Evolutionary conservation across 2,888 invertebrate species (phyloP), one percentile per base, ranked within the genome.

Genomic region (Ennomos fuscantarius): DNA sequence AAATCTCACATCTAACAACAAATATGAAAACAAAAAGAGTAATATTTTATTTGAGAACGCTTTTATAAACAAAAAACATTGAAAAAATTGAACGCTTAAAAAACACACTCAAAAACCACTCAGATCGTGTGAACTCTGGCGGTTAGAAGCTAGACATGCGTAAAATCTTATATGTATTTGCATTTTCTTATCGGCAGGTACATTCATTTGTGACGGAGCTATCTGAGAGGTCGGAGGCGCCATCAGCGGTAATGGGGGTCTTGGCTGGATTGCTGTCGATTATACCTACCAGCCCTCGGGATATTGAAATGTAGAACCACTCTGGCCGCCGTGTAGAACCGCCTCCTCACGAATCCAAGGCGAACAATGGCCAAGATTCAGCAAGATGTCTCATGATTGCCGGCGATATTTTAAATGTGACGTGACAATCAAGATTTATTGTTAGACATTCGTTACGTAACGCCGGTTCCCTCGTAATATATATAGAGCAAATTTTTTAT

Each of bases 231-330:
- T 78, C 78, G 77, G 72, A 66, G 61, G 59, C 60, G 76, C 82
- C 79, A 87, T 87, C 86, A 83, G 70, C 74, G 69, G 82, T 87
- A 89, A 89, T 87, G 81, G 87, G 70, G 86, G 83, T 82, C 84
- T 77, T 74, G 76, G 73, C 76, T 78, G 81, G 81, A 86, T 82
- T 81, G 81, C 79, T 79, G 73, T 74, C 86, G 86, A 88, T 89
- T 88, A 89, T 78, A 73, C 74, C 73, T 84, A 86, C 87, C 85
- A 76, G 78, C 81, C 74, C 70, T 68, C 65, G 78, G 81, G 75
- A 80, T 84, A 85, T 87, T 83, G 82, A 86, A 81, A 84, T 81
- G 79, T 76, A 70, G 45, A 58, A 60, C 43, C 58, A 50, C 63
- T 63, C 56, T 11, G 41, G 44, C 48, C 36, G 41, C 56, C 40